A percentile compares a stretch with the other conserved stretches of the same genome.
These are phyloP conservation scores for Rhinella marina DNA, from an alignment of 2,797 vertebrate genomes.

Conservation along the genomic window DNA sequence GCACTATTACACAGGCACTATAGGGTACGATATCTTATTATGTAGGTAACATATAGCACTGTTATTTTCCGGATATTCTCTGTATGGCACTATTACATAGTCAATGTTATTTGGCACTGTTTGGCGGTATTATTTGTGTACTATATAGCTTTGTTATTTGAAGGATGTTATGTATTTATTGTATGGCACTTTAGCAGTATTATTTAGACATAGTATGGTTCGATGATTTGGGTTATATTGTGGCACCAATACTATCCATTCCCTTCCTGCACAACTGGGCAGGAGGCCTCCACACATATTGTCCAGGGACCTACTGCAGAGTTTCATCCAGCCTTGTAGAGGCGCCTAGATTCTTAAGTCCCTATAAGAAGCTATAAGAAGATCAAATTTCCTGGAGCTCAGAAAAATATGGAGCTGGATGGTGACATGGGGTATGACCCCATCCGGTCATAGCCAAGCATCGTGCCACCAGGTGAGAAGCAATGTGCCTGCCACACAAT, in stretches of 20 bases:
- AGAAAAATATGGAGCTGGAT: too few species aligned
- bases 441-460: too few species aligned
- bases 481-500: too few species aligned
- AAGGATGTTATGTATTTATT: neutral
- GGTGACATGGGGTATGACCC: too few species aligned
- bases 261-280: neutral
- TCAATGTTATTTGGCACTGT: neutral
- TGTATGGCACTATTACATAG: neutral
- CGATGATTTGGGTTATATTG: neutral
- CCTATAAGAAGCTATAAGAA: too few species aligned
- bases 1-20: neutral
- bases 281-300: too few species aligned
- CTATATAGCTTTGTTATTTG: neutral
- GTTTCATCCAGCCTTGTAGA: too few species aligned
- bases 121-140: neutral
- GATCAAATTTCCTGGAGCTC: too few species aligned
- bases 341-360: too few species aligned
- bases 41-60: neutral
- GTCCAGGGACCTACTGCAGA: too few species aligned
- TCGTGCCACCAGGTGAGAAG: too few species aligned
- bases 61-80: neutral
- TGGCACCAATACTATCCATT: neutral
- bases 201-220: too few species aligned
- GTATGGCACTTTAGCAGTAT: neutral
- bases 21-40: neutral